Percentiles rank a stretch among this genome's conserved stretches.
phyloP scores from a whole-genome alignment of 92 coral and sea anemone genomes.

The Hydrozoanthus gracilis region DNA sequence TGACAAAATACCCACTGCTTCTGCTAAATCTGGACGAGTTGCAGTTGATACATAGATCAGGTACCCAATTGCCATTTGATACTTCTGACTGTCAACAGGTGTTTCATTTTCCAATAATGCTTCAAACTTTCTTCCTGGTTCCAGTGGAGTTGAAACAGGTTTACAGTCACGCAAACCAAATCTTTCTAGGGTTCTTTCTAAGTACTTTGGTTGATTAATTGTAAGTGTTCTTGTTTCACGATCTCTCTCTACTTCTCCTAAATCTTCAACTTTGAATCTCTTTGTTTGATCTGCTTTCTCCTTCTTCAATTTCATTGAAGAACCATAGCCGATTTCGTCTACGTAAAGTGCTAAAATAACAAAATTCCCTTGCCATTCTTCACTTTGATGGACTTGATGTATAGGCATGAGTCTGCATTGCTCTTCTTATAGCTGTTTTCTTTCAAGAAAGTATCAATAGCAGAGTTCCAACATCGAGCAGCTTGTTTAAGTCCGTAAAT shows the following conservation, averaged over 20 bases:
- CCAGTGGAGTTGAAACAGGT: conserved; percentile 48
- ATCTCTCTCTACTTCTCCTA: neutral
- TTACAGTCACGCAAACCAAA: conserved; percentile 43
- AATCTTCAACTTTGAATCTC: conserved; percentile 10
- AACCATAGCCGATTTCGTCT: conserved; percentile 31
- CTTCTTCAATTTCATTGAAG: conserved; percentile 21
- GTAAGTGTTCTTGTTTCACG: conserved; percentile 47
- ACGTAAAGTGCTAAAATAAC: conserved; percentile 32
- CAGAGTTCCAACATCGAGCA: conserved; percentile 39
- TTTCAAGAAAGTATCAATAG: conserved; percentile 16
- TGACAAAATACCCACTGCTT: conserved; percentile 44
- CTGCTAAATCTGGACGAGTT: conserved; percentile 45
- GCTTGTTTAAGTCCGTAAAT: conserved; percentile 43
- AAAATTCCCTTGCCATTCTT: conserved; percentile 34
- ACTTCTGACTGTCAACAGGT: conserved; percentile 34
- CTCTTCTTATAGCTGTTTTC: conserved; percentile 37
- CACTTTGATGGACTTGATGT: conserved; percentile 35
- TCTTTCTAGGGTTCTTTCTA: conserved; percentile 48
- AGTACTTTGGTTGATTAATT: conserved; percentile 45
- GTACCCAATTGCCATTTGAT: conserved; percentile 29
- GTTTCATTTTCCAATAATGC: conserved; percentile 38
- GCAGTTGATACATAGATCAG: conserved; percentile 32
- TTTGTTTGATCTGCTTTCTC: conserved; percentile 26
- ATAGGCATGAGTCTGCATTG: conserved; percentile 29
- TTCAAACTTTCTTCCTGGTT: conserved; percentile 40